Percentiles rank a stretch among this genome's conserved stretches.
phyloP scores from a whole-genome alignment of 2,797 vertebrate genomes.

The Typhlichthys eigenmanni region DNA sequence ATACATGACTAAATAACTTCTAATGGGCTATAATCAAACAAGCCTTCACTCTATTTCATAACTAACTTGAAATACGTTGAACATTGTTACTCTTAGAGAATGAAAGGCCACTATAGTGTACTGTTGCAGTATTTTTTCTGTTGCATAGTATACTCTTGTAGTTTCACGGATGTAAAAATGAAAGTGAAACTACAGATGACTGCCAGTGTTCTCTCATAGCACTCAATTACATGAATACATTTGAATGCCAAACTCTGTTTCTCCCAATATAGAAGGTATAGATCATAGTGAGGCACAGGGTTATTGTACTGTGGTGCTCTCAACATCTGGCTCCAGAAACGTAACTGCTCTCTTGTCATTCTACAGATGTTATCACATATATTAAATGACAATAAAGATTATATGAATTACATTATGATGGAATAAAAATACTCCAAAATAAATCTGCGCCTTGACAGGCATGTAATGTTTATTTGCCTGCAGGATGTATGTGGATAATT shows the following conservation, averaged over 20 bases:
- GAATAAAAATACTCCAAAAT: conserved; percentile 73
- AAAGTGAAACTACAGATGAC: conserved; percentile 16
- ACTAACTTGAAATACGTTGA: conserved; percentile 13
- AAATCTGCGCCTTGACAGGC: conserved; percentile 76
- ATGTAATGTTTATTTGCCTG: too few species aligned
- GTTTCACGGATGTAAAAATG: conserved; percentile 4
- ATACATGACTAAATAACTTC: conserved; percentile 18
- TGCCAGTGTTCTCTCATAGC: conserved; percentile 1
- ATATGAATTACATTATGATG: conserved; percentile 73
- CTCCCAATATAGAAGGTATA: too few species aligned
- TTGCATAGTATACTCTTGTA: conserved; percentile 26
- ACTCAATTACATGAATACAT: not conserved
- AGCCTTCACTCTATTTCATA: conserved; percentile 10
- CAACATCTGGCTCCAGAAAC: conserved; percentile 34
- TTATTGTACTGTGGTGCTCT: conserved; percentile 33
- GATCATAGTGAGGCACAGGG: too few species aligned
- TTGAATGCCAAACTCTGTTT: too few species aligned
- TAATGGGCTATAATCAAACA: conserved; percentile 19
- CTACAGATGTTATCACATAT: conserved; percentile 72
- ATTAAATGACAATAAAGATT: conserved; percentile 71
- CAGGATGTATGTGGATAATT: too few species aligned
- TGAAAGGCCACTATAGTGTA: conserved; percentile 21
- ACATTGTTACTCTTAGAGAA: not conserved
- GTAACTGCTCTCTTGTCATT: conserved; percentile 58
- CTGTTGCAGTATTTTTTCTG: conserved; percentile 8